Conservation (phyloP, 2,113 vertebrate genomes). For the Eira barbara region DNA sequence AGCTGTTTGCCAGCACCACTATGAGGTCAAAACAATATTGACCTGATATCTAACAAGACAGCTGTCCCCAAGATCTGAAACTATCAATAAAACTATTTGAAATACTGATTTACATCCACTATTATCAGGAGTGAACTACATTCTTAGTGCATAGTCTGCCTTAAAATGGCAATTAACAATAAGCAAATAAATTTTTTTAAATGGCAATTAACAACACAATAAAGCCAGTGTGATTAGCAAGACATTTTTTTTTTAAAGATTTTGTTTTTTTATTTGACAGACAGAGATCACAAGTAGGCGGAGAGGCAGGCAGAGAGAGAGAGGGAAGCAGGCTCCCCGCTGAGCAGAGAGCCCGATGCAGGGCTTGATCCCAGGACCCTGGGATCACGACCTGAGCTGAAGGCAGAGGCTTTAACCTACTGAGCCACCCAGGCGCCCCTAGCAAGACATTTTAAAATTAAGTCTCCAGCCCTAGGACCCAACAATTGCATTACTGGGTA, state of each 20-base stretch:
- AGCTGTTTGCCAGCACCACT: not conserved
- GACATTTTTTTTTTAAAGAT: not conserved
- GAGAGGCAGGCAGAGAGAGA: too few relatives aligned
- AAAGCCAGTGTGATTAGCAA: not conserved
- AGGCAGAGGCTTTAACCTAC: too few relatives aligned
- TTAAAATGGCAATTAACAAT: not conserved
- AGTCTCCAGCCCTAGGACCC: too few relatives aligned
- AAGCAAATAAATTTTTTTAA: not conserved
- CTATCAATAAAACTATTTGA: not conserved
- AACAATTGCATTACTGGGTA: not conserved
- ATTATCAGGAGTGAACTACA: not conserved
- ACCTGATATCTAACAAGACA: not conserved
- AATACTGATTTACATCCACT: not conserved
- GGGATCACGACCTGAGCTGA: too few relatives aligned
- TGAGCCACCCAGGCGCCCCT: too few relatives aligned
- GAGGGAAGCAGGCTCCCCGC: too few relatives aligned
- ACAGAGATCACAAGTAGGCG: too few relatives aligned
- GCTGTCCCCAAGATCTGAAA: not conserved
- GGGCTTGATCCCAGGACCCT: too few relatives aligned
- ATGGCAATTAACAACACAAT: not conserved
- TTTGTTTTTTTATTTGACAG: too few relatives aligned
- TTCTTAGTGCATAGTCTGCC: not conserved
- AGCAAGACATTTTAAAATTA: too few relatives aligned
- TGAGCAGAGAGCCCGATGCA: too few relatives aligned
- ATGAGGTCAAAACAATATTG: not conserved